Conservation (phyloP, 2,113 vertebrate species). For the Lepus timidus region DNA sequence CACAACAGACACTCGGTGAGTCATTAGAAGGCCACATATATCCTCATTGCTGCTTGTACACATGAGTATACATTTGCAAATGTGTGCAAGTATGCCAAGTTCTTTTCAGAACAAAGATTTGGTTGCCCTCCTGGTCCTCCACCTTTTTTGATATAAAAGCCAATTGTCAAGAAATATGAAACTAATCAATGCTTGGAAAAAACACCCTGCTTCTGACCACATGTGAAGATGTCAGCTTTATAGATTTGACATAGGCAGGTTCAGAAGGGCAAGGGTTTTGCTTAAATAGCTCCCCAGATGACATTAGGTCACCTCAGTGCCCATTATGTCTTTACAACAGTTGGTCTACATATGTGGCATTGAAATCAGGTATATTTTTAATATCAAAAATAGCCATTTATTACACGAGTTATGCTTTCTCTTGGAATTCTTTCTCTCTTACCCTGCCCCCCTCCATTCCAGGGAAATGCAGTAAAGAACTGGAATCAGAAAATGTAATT, state of each 20-base stretch:
- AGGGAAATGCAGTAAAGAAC: not conserved
- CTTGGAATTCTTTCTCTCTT: not conserved
- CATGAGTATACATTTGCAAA: rapidly evolving
- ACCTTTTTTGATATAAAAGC: not conserved
- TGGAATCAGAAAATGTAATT: slow-evolving; percentile 67
- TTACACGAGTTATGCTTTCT: slow-evolving; percentile 24
- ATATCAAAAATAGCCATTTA: slow-evolving; percentile 48
- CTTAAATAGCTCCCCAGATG: not conserved
- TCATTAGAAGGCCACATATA: not conserved
- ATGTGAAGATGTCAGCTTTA: not conserved
- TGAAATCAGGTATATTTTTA: slow-evolving; percentile 14
- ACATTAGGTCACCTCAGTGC: not conserved
- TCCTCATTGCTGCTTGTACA: not conserved
- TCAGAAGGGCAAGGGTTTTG: not conserved
- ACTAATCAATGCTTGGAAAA: not conserved
- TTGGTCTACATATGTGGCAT: not conserved
- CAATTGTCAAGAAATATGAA: slow-evolving; percentile 27
- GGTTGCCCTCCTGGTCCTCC: not conserved
- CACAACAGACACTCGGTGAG: not conserved
- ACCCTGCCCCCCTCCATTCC: not conserved
- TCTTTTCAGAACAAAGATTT: not conserved
- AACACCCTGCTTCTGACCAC: not conserved
- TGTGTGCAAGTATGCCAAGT: too few relatives aligned
- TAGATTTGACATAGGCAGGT: not conserved
- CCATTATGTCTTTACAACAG: not conserved